phyloP scores from a whole-genome alignment of 2,113 vertebrate species.

The Daphoenositta chrysoptera region DNA sequence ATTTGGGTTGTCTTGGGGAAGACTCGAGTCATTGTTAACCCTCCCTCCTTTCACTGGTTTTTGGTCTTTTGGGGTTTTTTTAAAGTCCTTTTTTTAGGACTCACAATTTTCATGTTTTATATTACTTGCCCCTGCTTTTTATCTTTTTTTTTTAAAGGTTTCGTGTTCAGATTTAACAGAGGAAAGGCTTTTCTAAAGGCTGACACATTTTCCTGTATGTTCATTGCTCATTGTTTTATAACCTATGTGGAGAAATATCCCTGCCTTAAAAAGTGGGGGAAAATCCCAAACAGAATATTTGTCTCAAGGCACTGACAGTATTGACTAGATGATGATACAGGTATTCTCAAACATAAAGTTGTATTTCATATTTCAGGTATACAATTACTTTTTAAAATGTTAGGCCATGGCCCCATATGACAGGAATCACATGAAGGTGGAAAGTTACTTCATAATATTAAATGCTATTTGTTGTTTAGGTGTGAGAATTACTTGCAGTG shows the following conservation, averaged over 20 bases:
- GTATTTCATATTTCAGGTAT: neutral
- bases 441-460: neutral
- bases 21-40: neutral
- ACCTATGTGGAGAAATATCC: neutral
- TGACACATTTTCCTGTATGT: neutral
- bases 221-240: neutral
- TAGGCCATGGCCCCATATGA: accelerated
- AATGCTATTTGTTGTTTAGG: neutral
- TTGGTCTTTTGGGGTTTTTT: neutral
- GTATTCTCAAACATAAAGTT: neutral
- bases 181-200: neutral
- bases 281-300: neutral
- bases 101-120: neutral
- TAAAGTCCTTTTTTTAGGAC: neutral
- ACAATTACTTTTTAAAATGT: neutral
- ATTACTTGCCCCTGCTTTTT: neutral
- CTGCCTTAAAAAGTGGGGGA: neutral
- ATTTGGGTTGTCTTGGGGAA: neutral
- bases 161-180: neutral
- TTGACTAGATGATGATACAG: neutral
- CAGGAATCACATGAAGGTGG: neutral
- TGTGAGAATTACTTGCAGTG: neutral
- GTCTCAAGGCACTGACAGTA: accelerated
- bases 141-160: neutral
- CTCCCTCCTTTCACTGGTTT: neutral